Base-by-base conservation (phyloP, 1,140 invertebrate species). In the Dendrolimus punctatus region DNA sequence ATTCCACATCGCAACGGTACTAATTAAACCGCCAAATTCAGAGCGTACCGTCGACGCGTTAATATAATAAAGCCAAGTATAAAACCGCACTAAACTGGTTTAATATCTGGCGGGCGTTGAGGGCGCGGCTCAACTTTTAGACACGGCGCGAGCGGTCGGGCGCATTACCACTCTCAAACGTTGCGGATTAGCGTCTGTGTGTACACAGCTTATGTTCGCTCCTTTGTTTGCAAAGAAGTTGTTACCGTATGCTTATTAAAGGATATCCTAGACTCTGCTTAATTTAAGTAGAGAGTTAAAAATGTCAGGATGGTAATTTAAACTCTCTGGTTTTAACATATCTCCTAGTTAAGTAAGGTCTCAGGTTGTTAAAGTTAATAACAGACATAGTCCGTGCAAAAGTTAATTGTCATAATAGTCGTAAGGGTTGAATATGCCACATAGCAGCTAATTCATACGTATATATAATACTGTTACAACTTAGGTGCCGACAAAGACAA, bases 21-120 rank as follows among this genome's bases (percentile, higher is more conserved):
- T 81, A 78, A 81, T 80, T 73, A 80, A 81, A 77, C 71, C 70
- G 60, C 69, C 66, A 53, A 76, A 77, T 72, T 73, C 76, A 68
- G 67, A 66, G 67, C 48, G 60, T 53, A 68, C 66, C 71, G 75
- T 73, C 72, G 73, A 73, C 76, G 68, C 73, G 77, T 71, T 85
- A 80, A 81, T 85, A 78, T 80, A 85, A 85, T 82, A 78, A 82
- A 85, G 75, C 79, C 74, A 23, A 68, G 69, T 62, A 73, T 81
- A 23, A 80, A 81, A 80, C 78, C 76, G 66, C 68, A 68, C 65
- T 78, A 73, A 82, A 82, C 78, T 68, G 67, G 73, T 80, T 82
- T 80, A 82, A 84, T 80, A 80, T 84, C 69, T 78, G 75, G 78
- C 74, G 72, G 69, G 71, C 57, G 65, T 46, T 7, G 5, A 59